Conservation (phyloP, 2,113 vertebrate species). For the Chaenocephalus aceratus region DNA sequence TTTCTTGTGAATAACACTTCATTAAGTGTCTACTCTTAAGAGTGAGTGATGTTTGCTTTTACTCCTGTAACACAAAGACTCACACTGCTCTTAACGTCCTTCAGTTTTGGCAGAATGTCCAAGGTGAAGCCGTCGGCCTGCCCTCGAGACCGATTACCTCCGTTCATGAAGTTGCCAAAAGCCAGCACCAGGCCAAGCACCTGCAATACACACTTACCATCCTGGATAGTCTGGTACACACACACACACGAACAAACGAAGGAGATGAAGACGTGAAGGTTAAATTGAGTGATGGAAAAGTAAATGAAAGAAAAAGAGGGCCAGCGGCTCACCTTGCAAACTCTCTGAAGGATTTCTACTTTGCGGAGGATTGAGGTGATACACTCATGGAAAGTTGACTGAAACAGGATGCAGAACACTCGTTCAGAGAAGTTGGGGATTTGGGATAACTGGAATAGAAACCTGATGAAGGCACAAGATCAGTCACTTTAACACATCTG, state of each 20-base stretch:
- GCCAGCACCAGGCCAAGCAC: conserved; percentile 93
- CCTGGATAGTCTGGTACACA: conserved; percentile 85
- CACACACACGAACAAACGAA: conserved; percentile 14
- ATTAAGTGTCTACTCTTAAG: background rate
- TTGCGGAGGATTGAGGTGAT: conserved; percentile 91
- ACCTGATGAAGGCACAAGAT: conserved; percentile 80
- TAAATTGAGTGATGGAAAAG: conserved; percentile 1
- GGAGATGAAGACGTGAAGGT: conserved; percentile 16
- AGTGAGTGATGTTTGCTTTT: conserved; percentile 41
- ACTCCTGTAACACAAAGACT: conserved; percentile 74
- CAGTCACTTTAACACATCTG: background rate
- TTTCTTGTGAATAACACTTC: conserved; percentile 10
- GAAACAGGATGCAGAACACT: conserved; percentile 96
- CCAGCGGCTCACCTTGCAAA: conserved; percentile 88
- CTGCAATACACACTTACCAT: conserved; percentile 86
- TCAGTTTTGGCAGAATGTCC: conserved; percentile 96
- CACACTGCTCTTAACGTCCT: conserved; percentile 98
- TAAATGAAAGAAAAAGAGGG: background rate
- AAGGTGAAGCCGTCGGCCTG: conserved; percentile 96
- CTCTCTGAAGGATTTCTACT: conserved; percentile 91
- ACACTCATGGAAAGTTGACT: conserved; percentile 94
- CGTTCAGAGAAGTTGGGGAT: conserved; percentile 96
- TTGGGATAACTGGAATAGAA: conserved; percentile 93
- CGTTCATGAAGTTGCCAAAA: conserved; percentile 98
- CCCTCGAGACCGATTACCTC: conserved; percentile 93